Evolutionary conservation across 2,888 invertebrate species (phyloP), one percentile per base, ranked within the genome.

Genomic region (Drosophila formosana): DNA sequence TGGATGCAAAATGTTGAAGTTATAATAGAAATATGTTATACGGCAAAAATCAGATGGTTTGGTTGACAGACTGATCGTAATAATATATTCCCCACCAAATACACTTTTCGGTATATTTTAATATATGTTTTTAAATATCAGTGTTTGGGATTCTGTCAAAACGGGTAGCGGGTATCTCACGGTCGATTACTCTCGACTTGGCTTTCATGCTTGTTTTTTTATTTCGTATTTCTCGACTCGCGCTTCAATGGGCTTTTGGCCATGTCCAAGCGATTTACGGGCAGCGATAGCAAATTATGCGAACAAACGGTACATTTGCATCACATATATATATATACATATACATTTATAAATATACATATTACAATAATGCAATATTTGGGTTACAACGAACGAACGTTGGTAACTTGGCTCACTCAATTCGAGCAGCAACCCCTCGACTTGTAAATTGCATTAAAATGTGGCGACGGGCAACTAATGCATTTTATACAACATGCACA

Each of bases 231-330:
- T 30, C 9, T 43, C n/a, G 28, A 32, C 58, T 73, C 68, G 88
- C 86, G 88, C 83, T 89, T 88, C 82, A 81, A 87, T 88, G 88
- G 72, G 72, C 76, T 73, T 69, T 60, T 70, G 74, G 61, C 64
- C 68, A 67, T 75, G 78, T 66, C 69, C 75, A 66, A 67, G 80
- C 87, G 88, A 87, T 87, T 88, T 89, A 66, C 71, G 63, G 73
- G 32, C 68, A 47, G 63, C 77, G 87, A 87, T 88, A 86, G 82
- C 79, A 82, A 89, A 82, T 80, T 88, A 85, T 89, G 89, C 88
- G 86, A 77, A 76, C 88, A 82, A 88, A 88, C 87, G 89, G 87
- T 88, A 88, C 78, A 90, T 79, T 79, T 85, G 74, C 68, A 64
- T 72, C 64, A 62, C 67, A 71, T 50, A 61, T 66, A 45, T 26